A percentile compares a stretch with the other conserved stretches of the same genome.
phyloP scores from a whole-genome alignment of 2,888 invertebrate species.

The Ichneumoninae sp. region DNA sequence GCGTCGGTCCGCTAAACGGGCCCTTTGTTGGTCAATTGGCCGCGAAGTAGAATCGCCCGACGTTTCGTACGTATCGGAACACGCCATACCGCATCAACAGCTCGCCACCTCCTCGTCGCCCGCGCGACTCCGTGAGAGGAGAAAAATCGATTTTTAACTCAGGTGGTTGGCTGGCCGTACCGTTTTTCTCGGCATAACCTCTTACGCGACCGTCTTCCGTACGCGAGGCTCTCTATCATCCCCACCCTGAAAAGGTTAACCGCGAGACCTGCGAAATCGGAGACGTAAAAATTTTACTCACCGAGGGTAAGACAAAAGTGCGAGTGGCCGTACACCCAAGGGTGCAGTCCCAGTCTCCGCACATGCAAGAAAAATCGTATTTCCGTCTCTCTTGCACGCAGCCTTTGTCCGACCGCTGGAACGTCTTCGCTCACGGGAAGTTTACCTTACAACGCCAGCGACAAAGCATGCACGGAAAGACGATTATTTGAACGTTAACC shows the following conservation, averaged over 20 bases:
- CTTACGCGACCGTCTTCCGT: neutral
- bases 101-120: conserved; percentile 34
- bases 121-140: neutral
- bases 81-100: conserved; percentile 49
- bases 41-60: conserved; percentile 64
- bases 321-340: too few species aligned
- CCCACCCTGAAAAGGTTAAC: neutral
- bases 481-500: conserved; percentile 61
- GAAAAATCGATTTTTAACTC: neutral
- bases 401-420: too few species aligned
- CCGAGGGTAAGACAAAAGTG: neutral
- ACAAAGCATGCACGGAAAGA: neutral
- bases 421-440: neutral
- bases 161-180: too few species aligned
- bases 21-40: conserved; percentile 75
- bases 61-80: conserved; percentile 28
- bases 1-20: conserved; percentile 73
- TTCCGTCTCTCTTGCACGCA: too few species aligned
- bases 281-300: neutral
- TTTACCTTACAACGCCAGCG: too few species aligned
- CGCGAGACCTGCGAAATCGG: neutral
- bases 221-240: neutral
- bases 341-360: too few species aligned
- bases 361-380: too few species aligned
- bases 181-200: neutral